Evolutionary conservation across 2,888 invertebrate genomes (phyloP).

Genomic region (Anoplius nigerrimus): DNA sequence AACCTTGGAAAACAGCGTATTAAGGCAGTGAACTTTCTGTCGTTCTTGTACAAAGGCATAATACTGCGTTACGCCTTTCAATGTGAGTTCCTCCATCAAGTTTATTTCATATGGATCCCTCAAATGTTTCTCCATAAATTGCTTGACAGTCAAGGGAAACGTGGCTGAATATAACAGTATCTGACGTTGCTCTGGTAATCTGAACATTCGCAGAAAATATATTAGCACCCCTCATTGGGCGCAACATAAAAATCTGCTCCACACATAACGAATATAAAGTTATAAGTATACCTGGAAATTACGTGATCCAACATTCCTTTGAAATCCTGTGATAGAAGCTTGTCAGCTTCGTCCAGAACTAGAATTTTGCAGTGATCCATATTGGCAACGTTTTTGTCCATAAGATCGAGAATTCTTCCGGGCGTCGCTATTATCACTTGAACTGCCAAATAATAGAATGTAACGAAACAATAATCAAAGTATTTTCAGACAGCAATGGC

Average conservation of each 20-base stretch:
- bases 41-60: conserved; percentile 99
- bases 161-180: conserved; percentile 99
- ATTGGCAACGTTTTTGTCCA: conserved; percentile 97
- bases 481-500: neutral
- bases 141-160: conserved; percentile 98
- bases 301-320: conserved; percentile 99
- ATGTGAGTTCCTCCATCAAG: conserved; percentile 99
- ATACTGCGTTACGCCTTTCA: conserved; percentile 99
- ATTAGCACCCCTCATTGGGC: neutral
- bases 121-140: conserved; percentile 99
- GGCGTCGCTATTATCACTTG: conserved; percentile 99
- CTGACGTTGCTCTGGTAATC: conserved; percentile 96
- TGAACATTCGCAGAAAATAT: conserved; percentile 66
- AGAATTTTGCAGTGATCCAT: conserved; percentile 97
- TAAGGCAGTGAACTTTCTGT: conserved; percentile 99
- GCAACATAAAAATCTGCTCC: neutral
- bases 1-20: conserved; percentile 99
- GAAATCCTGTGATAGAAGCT: conserved; percentile 98
- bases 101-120: conserved; percentile 99
- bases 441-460: conserved; percentile 78
- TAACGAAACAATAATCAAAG: conserved; percentile 21
- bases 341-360: conserved; percentile 99
- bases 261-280: neutral
- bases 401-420: conserved; percentile 98
- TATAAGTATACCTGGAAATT: conserved; percentile 80